Evolutionary conservation across 1,140 invertebrate genomes (phyloP), one percentile per base, ranked within the genome.

Genomic region (Drosophila arawakana): DNA sequence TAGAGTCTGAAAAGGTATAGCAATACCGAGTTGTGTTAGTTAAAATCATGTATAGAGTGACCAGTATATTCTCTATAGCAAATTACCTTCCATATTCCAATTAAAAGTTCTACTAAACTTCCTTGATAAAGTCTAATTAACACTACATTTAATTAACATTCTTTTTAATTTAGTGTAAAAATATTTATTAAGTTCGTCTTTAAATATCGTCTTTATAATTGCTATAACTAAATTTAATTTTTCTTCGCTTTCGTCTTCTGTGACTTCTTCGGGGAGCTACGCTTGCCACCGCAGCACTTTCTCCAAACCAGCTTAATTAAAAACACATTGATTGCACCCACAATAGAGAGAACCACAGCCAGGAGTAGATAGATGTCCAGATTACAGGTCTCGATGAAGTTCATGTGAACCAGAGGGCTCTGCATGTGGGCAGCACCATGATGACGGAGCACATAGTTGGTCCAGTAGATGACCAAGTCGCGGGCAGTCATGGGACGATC

Each of bases 341-440:
- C 30, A 9, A 83, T 37, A 13, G 77, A 63, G 1, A 91, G 43
- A 7, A 71, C 47, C 6, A 73, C 15, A 2, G 47, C 55, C 0
- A 79, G 10, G 1, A 90, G 30, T 6, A 58, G n/a, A 35, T 71
- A 86, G 11, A 89, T 43, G 58, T 92, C 92, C 46, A 92, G 21
- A 46, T 78, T 81, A 25, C 62, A 60, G 18, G 50, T 65, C n/a
- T 85, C 70, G 2, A 91, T 21, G 15, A 59, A 59, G 46, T 59
- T 82, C 91, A 92, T 81, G 18, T 90, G 80, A 0, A 92, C 73
- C n/a, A 84, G 68, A 0, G 93, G 90, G 59, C 92, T 92, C 60
- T 92, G 90, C 47, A 94, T 91, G 57, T 93, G 93, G 0, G 76
- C 60, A 7, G 93, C 93, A 15, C 93, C 93, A 62, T 92, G 91